Evolutionary conservation across 2,113 vertebrate species (phyloP).

Genomic region (Nesoenas mayeri): DNA sequence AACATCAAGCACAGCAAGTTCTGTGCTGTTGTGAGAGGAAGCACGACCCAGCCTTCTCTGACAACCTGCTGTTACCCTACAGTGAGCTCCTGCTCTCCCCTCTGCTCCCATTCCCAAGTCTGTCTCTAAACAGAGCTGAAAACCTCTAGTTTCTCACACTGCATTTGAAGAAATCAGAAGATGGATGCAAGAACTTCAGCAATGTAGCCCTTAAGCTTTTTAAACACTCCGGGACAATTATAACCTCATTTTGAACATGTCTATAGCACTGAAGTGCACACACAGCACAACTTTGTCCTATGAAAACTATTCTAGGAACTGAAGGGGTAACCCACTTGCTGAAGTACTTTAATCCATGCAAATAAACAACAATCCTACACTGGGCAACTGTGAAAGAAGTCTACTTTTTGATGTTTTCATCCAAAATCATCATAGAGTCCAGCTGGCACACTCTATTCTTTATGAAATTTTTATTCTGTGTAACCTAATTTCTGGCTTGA

Average conservation of each 20-base stretch:
- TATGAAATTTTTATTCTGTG: not conserved
- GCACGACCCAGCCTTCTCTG: not conserved
- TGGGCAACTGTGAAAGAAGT: not conserved
- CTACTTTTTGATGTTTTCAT: not conserved
- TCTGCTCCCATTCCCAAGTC: not conserved
- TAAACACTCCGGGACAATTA: constrained; percentile 22
- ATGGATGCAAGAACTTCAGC: not conserved
- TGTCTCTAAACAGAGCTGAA: not conserved
- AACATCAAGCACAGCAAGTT: not conserved
- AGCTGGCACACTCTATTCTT: not conserved
- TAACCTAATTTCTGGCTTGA: not conserved
- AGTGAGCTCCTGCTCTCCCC: not conserved
- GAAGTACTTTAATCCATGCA: not conserved
- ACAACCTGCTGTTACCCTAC: not conserved
- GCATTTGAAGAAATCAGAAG: not conserved
- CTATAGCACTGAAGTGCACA: not conserved
- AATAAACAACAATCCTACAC: not conserved
- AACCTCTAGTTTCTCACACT: not conserved
- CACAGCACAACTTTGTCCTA: not conserved
- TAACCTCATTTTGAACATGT: not conserved
- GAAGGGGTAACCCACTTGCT: constrained; percentile 14
- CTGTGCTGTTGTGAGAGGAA: not conserved
- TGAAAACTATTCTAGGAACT: constrained; percentile 18
- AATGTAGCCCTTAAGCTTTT: not conserved
- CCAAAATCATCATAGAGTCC: not conserved